Evolutionary conservation across 2,113 vertebrate species (phyloP).

Genomic region (Lota lota): DNA sequence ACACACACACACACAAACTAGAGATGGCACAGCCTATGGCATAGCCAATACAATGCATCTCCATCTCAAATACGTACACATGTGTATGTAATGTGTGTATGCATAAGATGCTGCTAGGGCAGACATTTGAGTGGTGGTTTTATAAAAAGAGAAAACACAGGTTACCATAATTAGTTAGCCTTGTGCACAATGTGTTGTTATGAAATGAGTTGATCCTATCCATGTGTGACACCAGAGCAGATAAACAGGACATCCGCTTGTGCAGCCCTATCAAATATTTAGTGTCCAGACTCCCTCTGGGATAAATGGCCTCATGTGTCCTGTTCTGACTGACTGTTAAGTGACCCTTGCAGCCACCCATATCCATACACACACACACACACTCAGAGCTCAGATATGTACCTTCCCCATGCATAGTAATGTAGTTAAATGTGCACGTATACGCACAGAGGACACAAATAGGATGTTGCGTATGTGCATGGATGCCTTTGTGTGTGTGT

Average conservation of each 20-base stretch:
- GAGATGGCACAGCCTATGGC: no score
- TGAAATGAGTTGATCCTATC: background rate
- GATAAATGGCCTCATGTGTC: constrained; percentile 46
- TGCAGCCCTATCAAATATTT: constrained; percentile 53
- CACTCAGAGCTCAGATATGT: background rate
- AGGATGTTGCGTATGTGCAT: background rate
- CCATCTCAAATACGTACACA: no score
- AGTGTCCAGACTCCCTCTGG: constrained; percentile 32
- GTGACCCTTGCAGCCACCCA: constrained; percentile 38
- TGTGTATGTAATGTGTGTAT: background rate
- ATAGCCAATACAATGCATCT: no score
- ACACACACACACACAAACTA: no score
- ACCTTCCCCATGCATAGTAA: constrained; percentile 10
- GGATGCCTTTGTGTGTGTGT: background rate
- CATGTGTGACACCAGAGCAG: constrained; percentile 19
- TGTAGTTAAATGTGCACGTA: background rate
- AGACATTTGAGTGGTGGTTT: background rate
- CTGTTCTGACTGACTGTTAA: constrained; percentile 44
- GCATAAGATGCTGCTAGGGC: no score
- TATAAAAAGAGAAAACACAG: background rate
- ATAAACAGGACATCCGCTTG: constrained; percentile 44
- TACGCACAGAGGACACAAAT: background rate
- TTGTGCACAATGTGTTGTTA: background rate
- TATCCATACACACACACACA: constrained; percentile 11
- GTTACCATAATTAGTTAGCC: background rate